These are phyloP conservation scores for Rhamnusium bicolor DNA, from an alignment of 2,888 invertebrate species.

Conservation along the genomic window DNA sequence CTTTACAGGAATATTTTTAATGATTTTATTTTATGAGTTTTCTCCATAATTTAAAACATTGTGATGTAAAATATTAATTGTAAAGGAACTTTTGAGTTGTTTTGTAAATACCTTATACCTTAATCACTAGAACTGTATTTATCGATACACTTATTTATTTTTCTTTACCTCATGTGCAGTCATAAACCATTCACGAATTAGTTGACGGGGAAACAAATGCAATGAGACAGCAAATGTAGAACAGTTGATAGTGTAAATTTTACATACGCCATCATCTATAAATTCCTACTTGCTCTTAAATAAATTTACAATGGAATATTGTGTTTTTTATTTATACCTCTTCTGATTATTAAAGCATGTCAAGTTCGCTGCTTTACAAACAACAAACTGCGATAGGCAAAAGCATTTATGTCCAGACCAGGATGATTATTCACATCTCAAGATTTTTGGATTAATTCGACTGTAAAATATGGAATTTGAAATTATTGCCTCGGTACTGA, in stretches of 20 bases:
- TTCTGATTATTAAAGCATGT: background rate
- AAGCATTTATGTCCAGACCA: too few species aligned
- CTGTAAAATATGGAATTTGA: too few species aligned
- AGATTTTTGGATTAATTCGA: too few species aligned
- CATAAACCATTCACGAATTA: conserved; percentile 57
- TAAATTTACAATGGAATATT: conserved; percentile 58
- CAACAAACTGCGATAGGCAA: too few species aligned
- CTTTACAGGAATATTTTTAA: conserved; percentile 41
- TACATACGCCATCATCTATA: conserved; percentile 60
- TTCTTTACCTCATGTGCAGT: conserved; percentile 57
- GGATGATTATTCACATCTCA: too few species aligned
- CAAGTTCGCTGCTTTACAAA: too few species aligned
- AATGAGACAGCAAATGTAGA: conserved; percentile 57
- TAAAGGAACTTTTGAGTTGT: conserved; percentile 54
- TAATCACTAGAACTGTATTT: conserved; percentile 59
- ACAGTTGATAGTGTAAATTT: conserved; percentile 59
- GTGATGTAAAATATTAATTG: conserved; percentile 42
- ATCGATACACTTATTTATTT: conserved; percentile 61
- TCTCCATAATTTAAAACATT: conserved; percentile 23
- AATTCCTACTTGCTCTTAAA: conserved; percentile 63
- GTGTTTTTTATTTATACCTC: conserved; percentile 30
- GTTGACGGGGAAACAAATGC: conserved; percentile 55
- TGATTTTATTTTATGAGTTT: conserved; percentile 19
- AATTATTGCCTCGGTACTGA: too few species aligned
- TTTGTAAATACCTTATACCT: conserved; percentile 58